Evolutionary conservation across 2,888 invertebrate genomes (phyloP).

Genomic region (Drosophila paracracens): DNA sequence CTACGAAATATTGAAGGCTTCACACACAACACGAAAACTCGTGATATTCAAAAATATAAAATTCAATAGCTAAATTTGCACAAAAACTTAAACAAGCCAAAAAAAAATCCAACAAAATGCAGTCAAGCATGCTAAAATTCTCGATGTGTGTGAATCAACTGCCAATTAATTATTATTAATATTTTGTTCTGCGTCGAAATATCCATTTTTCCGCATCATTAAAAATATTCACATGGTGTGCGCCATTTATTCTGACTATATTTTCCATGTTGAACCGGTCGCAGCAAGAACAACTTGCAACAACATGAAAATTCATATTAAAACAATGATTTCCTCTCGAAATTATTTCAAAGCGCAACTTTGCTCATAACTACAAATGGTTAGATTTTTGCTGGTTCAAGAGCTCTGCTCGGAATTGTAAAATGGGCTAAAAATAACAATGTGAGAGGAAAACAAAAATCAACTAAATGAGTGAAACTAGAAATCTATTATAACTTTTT

Average conservation of each 20-base stretch:
- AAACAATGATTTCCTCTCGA: slow-evolving; percentile 47
- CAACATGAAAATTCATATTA: slow-evolving; percentile 11
- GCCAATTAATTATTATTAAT: neutral
- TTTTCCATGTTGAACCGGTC: neutral
- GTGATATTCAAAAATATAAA: neutral
- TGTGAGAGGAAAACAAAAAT: slow-evolving; percentile 40
- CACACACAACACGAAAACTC: neutral
- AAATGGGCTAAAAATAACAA: slow-evolving; percentile 6
- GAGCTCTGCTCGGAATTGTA: neutral
- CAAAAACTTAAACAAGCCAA: neutral
- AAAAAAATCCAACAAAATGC: neutral
- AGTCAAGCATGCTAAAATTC: neutral
- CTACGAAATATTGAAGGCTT: neutral
- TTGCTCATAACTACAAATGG: slow-evolving; percentile 67
- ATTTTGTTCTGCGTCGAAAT: neutral
- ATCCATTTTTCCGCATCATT: neutral
- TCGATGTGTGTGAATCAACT: neutral
- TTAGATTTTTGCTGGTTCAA: slow-evolving; percentile 49
- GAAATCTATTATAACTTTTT: slow-evolving; percentile 78
- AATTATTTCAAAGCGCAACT: slow-evolving; percentile 52
- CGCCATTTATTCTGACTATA: neutral
- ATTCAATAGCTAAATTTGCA: neutral
- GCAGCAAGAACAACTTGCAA: neutral
- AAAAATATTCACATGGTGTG: neutral
- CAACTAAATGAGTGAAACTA: slow-evolving; percentile 69